Evolutionary conservation across 2,797 vertebrate species (phyloP).

Genomic region (Leucoraja ocellata): DNA sequence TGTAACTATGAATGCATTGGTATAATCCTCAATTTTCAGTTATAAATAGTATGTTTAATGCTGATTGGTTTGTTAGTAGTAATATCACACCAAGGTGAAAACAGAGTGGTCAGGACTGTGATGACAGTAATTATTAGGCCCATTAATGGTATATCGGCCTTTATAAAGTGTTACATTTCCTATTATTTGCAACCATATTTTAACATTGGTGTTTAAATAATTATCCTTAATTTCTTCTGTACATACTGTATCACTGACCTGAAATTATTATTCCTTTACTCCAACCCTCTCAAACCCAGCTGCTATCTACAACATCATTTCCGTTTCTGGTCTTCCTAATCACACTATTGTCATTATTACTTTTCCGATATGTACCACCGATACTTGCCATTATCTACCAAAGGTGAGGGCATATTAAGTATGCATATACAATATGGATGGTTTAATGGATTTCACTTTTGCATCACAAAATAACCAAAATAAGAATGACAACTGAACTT

Average conservation of each 20-base stretch:
- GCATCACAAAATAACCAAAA: too few relatives aligned
- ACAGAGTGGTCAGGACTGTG: neutral
- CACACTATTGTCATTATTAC: neutral
- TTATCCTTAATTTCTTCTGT: neutral
- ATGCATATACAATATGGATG: too few relatives aligned
- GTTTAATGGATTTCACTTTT: too few relatives aligned
- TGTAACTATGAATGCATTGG: neutral
- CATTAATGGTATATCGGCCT: neutral
- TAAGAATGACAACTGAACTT: too few relatives aligned
- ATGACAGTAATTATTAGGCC: neutral
- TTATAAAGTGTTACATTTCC: neutral
- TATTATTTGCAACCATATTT: neutral
- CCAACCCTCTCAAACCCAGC: too few relatives aligned
- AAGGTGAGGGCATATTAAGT: too few relatives aligned
- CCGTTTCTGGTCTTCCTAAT: neutral
- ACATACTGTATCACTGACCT: neutral
- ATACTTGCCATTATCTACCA: too few relatives aligned
- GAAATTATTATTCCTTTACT: neutral
- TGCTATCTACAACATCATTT: neutral
- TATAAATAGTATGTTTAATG: neutral
- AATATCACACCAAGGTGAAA: neutral
- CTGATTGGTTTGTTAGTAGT: neutral
- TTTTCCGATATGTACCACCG: too few relatives aligned
- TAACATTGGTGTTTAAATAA: neutral
- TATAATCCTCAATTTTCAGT: neutral